phyloP scores from a whole-genome alignment of 2,888 invertebrate species.

The Lamellibrachia columna region DNA sequence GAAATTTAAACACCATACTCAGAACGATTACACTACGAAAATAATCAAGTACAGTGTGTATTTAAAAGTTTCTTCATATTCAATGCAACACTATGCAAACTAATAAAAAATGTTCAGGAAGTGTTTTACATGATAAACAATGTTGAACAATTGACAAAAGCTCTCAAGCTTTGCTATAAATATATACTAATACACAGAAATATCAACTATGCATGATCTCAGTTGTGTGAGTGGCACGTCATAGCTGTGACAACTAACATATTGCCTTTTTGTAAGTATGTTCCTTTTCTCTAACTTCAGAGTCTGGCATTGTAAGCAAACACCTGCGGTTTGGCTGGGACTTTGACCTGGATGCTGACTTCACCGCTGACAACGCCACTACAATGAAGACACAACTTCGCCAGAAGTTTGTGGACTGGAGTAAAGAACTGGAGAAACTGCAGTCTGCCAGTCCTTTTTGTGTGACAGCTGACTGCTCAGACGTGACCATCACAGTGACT shows the following conservation, averaged over 20 bases:
- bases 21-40: too few relatives aligned
- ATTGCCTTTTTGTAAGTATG: neutral
- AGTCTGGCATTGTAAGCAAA: neutral
- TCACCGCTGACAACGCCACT: neutral
- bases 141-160: too few relatives aligned
- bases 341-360: neutral
- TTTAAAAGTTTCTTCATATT: too few relatives aligned
- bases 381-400: neutral
- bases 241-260: neutral
- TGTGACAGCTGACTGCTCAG: neutral
- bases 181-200: too few relatives aligned
- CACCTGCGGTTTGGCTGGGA: constrained; percentile 22
- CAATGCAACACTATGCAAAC: too few relatives aligned
- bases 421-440: neutral
- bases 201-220: too few relatives aligned
- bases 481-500: neutral
- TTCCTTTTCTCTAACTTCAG: neutral
- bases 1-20: too few relatives aligned
- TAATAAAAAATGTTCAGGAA: too few relatives aligned
- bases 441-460: neutral
- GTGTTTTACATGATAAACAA: too few relatives aligned
- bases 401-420: constrained; percentile 20
- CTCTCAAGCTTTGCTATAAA: too few relatives aligned
- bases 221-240: too few relatives aligned
- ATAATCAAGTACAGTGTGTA: too few relatives aligned